A percentile compares a stretch with the other conserved stretches of the same genome.
Conservation (phyloP, 2,797 vertebrate species). For the Gobionotothen gibberifrons region DNA sequence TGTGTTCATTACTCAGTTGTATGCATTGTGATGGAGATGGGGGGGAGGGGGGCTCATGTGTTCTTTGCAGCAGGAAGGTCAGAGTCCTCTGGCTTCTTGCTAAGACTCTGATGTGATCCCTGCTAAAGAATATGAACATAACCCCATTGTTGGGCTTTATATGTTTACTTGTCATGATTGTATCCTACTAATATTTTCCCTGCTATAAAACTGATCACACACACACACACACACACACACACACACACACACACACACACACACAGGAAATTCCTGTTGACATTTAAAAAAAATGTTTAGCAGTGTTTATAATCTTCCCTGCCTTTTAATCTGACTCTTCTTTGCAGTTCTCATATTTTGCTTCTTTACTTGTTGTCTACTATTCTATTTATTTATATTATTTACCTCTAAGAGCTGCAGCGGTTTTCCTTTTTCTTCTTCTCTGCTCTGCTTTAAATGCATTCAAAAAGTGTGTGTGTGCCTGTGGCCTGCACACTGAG, state of each 20-base stretch:
- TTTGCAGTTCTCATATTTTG: neutral
- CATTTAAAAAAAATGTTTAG: too few species aligned
- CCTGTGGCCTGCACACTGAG: slow-evolving; percentile 3
- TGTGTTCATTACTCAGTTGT: neutral
- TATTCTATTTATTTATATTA: neutral
- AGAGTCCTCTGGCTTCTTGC: neutral
- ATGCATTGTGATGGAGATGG: too few species aligned
- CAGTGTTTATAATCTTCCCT: too few species aligned
- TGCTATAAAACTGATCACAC: neutral
- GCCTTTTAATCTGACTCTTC: neutral
- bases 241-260: too few species aligned
- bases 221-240: neutral
- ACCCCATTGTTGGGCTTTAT: neutral
- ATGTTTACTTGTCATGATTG: neutral
- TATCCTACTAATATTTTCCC: neutral
- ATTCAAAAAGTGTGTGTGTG: slow-evolving; percentile 20
- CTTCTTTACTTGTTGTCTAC: neutral
- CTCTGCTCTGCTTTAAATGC: slow-evolving; percentile 15
- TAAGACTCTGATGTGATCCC: neutral
- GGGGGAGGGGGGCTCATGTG: neutral
- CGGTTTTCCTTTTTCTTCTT: neutral
- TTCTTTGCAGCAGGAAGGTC: slow-evolving; percentile 1
- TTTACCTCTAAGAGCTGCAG: neutral
- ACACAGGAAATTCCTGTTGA: too few species aligned
- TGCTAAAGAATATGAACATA: neutral